phyloP scores from a whole-genome alignment of 2,113 vertebrate species.

The Austrofundulus limnaeus region DNA sequence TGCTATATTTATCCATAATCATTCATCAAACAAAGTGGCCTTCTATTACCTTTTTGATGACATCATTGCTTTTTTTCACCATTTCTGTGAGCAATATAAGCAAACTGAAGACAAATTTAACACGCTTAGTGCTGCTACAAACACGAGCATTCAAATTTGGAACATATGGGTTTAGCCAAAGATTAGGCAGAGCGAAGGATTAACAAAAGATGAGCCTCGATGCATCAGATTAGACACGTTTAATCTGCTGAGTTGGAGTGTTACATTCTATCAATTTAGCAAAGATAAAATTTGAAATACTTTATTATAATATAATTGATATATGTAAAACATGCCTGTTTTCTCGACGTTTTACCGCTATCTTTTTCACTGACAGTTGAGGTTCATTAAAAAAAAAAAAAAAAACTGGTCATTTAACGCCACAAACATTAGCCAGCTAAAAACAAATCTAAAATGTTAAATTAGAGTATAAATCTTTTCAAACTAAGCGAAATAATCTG shows the following conservation, averaged over 20 bases:
- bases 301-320: background rate
- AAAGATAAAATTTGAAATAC: background rate
- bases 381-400: too few relatives aligned
- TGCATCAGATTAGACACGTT: constrained; percentile 56
- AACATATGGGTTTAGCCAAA: constrained; percentile 40
- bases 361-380: too few relatives aligned
- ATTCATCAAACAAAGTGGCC: constrained; percentile 34
- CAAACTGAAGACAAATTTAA: constrained; percentile 22
- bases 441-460: too few relatives aligned
- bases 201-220: constrained; percentile 56
- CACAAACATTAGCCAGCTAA: too few relatives aligned
- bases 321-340: too few relatives aligned
- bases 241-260: constrained; percentile 29
- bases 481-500: too few relatives aligned
- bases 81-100: constrained; percentile 37
- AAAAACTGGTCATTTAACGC: too few relatives aligned
- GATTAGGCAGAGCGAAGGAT: constrained; percentile 54
- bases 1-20: constrained; percentile 50
- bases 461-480: too few relatives aligned
- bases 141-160: constrained; percentile 25
- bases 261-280: background rate
- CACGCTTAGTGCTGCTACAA: constrained; percentile 11
- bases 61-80: constrained; percentile 29
- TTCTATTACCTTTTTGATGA: constrained; percentile 38
- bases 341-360: too few relatives aligned